Evolutionary conservation across 2,888 invertebrate species (phyloP), one percentile per base, ranked within the genome.

Genomic region (Parnassius orleans): DNA sequence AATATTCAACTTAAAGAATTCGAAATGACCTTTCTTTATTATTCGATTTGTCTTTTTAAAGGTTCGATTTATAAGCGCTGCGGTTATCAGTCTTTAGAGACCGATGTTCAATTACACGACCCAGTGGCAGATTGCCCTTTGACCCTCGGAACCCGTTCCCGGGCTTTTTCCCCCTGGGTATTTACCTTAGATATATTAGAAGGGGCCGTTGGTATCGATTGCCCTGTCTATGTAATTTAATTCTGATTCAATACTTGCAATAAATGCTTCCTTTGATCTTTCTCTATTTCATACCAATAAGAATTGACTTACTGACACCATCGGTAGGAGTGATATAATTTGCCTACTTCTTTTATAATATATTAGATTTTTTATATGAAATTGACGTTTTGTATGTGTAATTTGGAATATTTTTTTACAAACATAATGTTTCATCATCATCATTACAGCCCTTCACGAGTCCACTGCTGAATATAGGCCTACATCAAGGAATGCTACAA

Each of bases 21-120:
- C n/a, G n/a, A n/a, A n/a, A n/a, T n/a, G 46, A 33, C 44, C n/a
- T 5, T 43, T 14, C 15, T 57, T 62, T 3, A 33, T 53, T 46
- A 46, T 53, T 10, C 57, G 47, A 53, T 63, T 58, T 58, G 53
- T 63, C 57, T 63, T 60, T 57, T 46, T 15, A 50, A 58, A 58
- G 48, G 58, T 48, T 47, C 62, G 24, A 54, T 63, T 58, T 58
- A 50, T 63, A 50, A 51, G n/a, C 43, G 24, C 9, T 41, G 19
- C 44, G 57, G 48, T 24, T 15, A 53, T 58, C 19, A 41, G 53
- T 63, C 58, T 58, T 54, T 9, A 19, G 50, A 42, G 44, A 19
- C 53, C 61, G 53, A 19, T 41, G 57, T 24, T 42, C 58, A 52
- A 58, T 58, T 53, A 51, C 42, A 57, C 53, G 53, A 57, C 12